Percentiles rank a stretch among this genome's conserved stretches.
Evolutionary conservation across 2,797 vertebrate genomes (phyloP).

Genomic region (Mycteria americana): DNA sequence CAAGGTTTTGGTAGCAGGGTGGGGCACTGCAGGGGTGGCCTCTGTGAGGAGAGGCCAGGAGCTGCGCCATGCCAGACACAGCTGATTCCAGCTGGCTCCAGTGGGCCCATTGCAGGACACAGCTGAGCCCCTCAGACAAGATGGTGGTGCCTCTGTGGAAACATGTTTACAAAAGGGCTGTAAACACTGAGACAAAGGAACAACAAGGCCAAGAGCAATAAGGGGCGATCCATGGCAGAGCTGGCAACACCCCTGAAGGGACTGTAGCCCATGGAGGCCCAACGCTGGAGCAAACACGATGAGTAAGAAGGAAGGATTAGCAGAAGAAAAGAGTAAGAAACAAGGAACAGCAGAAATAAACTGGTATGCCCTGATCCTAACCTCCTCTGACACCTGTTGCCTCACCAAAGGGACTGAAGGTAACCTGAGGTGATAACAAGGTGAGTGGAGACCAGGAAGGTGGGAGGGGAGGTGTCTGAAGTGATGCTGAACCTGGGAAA

Average conservation of each 20-base stretch:
- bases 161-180: neutral
- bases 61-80: too few relatives aligned
- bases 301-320: neutral
- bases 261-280: neutral
- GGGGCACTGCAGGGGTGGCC: rapidly evolving
- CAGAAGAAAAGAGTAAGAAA: neutral
- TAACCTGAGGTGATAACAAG: neutral
- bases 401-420: neutral
- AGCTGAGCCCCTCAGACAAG: neutral
- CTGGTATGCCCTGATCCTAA: neutral
- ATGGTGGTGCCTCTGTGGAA: neutral
- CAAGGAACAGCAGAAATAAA: neutral
- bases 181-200: neutral
- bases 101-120: too few relatives aligned
- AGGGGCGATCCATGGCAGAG: neutral
- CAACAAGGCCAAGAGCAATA: neutral
- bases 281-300: neutral
- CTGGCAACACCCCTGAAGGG: neutral
- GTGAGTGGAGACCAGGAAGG: neutral
- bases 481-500: neutral
- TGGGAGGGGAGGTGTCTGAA: neutral
- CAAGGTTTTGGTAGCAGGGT: neutral
- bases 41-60: too few relatives aligned
- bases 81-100: too few relatives aligned
- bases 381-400: neutral